phyloP scores from a whole-genome alignment of 1,140 invertebrate species.

The Brachionus manjavacas region DNA sequence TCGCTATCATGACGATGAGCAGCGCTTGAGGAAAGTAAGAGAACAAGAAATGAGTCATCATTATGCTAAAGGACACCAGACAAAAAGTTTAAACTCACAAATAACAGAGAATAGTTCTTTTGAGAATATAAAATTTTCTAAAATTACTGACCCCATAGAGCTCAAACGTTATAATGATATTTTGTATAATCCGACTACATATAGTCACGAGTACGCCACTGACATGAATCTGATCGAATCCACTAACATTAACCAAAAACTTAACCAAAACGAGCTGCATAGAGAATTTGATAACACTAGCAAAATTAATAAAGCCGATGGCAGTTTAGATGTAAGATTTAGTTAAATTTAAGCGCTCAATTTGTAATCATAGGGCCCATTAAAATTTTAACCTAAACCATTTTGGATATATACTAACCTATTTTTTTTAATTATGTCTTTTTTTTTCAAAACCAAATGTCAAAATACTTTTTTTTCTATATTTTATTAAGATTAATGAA shows the following conservation, averaged over 20 bases:
- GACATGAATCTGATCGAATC: neutral
- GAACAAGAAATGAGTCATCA: neutral
- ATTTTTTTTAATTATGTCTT: neutral
- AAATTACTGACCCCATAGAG: neutral
- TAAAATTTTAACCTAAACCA: neutral
- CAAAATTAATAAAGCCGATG: neutral
- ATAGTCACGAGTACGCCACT: neutral
- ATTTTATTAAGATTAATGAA: constrained; percentile 19
- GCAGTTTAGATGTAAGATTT: constrained; percentile 10
- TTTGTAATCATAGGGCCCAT: neutral
- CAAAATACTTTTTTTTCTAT: neutral
- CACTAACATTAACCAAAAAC: neutral
- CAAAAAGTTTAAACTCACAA: constrained; percentile 14
- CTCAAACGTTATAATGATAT: constrained; percentile 1
- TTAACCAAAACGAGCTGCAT: neutral
- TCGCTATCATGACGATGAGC: neutral
- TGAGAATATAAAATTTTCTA: constrained; percentile 14
- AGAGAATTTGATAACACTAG: neutral
- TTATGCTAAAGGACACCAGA: neutral
- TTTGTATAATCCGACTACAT: neutral
- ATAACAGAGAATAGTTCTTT: neutral
- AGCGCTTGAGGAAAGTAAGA: constrained; percentile 17
- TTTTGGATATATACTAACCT: neutral
- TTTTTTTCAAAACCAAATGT: neutral
- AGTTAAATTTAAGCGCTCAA: neutral